Conservation (phyloP, 2,113 vertebrate genomes). For the Pelecanoides urinatrix region DNA sequence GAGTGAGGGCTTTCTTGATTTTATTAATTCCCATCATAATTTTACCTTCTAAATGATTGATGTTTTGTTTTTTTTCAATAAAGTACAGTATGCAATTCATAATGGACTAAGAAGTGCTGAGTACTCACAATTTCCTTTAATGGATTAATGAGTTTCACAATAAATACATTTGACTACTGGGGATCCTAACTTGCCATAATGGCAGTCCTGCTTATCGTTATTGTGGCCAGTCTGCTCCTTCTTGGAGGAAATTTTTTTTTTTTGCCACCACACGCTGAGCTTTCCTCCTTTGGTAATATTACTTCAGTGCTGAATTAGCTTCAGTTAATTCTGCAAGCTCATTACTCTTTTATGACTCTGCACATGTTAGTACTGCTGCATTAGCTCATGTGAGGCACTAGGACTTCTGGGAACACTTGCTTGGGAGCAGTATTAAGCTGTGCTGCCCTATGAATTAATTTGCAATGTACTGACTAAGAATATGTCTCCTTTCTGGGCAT, state of each 20-base stretch:
- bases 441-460: slow-evolving; percentile 28
- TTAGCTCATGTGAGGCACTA: slow-evolving; percentile 8
- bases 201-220: background rate
- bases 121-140: background rate
- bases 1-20: background rate
- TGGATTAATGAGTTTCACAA: background rate
- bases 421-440: slow-evolving; percentile 16
- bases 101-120: background rate
- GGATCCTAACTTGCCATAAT: background rate
- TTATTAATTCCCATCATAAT: background rate
- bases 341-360: slow-evolving; percentile 44
- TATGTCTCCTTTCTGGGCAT: slow-evolving; percentile 9
- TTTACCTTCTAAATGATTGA: background rate
- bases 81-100: background rate
- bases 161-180: background rate
- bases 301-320: background rate
- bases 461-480: background rate
- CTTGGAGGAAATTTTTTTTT: background rate
- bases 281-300: background rate
- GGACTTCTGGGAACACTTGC: slow-evolving; percentile 21
- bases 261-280: background rate
- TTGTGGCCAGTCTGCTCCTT: background rate
- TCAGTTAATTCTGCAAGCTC: slow-evolving; percentile 36
- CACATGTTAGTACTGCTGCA: slow-evolving; percentile 11
- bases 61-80: background rate